Base-by-base conservation (phyloP, 2,113 vertebrate genomes). In the Donacobius atricapilla region DNA sequence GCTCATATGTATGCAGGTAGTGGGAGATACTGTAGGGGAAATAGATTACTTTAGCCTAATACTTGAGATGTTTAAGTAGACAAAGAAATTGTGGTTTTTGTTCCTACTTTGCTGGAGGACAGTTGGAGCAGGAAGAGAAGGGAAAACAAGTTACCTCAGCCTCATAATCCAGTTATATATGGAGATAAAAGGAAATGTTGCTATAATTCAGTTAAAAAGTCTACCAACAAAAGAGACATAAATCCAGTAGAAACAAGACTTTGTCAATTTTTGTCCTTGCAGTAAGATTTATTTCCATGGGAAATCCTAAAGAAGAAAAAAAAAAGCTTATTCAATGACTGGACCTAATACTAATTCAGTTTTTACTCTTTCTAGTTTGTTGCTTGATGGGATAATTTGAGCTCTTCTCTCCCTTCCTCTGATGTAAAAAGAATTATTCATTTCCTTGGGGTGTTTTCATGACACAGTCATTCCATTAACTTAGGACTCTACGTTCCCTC, bases 131-230 rank as follows among this genome's bases (percentile, higher is more conserved):
- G 18, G 35, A 64, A 76, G 40, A 76, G 63, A 93, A 76, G 22
- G 25, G 40, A 76, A 96, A 90, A 44, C 3, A 2, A 23, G 61
- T 88, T 91, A 85, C 78, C 28, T 93, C 61, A 85, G n/a, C 37
- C 70, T 94, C 58, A 27, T 83, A 93, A 91, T 83, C 45, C 42
- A 45, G 50, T 95, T 93, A 53, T 48, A 40, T 19, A 68, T 37
- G 25, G 66, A 91, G 83, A 92, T 57, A 76, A 88, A 94, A 82
- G 48, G 42, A 87, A 87, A 76, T 53, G 14, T 53, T 95, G n/a
- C 48, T 82, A 13, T 92, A 90, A 94, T 65, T 91, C 66, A 72
- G 40, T 93, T 94, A 27, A 93, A 87, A 90, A 76, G 16, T 79
- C 66, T 30, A 83, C 80, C 40, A 84, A 58, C 47, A 57, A 30